These are phyloP conservation scores for Haliclystus octoradiatus DNA, from an alignment of 30 jellyfish, hydroid and myxozoan genomes.

Conservation along the genomic window DNA sequence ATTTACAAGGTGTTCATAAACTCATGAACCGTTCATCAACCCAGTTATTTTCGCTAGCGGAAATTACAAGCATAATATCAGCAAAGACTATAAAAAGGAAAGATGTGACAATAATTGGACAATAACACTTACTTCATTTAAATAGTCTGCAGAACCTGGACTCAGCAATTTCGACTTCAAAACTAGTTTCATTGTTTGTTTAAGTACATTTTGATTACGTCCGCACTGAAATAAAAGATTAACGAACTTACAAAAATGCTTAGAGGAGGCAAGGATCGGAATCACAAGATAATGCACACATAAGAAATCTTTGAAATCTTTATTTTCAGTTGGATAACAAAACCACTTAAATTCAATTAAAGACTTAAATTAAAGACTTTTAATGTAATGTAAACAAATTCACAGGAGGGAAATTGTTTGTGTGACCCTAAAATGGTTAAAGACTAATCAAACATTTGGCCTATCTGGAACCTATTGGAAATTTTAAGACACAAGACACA, in stretches of 20 bases:
- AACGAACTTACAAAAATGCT: not conserved
- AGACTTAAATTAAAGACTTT: no score
- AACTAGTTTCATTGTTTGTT: slow-evolving; percentile 71
- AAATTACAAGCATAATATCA: not conserved
- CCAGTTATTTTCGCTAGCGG: no score
- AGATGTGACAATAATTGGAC: not conserved
- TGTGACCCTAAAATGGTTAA: no score
- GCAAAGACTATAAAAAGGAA: not conserved
- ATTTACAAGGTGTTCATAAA: no score
- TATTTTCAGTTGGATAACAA: not conserved
- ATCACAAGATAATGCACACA: not conserved
- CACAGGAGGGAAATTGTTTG: no score
- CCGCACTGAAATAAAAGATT: slow-evolving; percentile 49
- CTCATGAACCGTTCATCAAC: no score
- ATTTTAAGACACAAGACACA: no score
- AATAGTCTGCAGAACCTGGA: slow-evolving; percentile 63
- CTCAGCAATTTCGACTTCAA: slow-evolving; percentile 72
- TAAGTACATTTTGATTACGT: slow-evolving; percentile 59
- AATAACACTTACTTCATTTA: slow-evolving; percentile 49
- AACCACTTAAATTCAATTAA: no score
- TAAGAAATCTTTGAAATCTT: no score
- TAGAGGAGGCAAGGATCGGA: not conserved
- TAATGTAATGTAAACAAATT: no score
- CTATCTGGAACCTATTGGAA: no score
- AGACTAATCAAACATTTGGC: no score